Conservation (phyloP, 1,140 invertebrate species). For the Zophobas atratus region DNA sequence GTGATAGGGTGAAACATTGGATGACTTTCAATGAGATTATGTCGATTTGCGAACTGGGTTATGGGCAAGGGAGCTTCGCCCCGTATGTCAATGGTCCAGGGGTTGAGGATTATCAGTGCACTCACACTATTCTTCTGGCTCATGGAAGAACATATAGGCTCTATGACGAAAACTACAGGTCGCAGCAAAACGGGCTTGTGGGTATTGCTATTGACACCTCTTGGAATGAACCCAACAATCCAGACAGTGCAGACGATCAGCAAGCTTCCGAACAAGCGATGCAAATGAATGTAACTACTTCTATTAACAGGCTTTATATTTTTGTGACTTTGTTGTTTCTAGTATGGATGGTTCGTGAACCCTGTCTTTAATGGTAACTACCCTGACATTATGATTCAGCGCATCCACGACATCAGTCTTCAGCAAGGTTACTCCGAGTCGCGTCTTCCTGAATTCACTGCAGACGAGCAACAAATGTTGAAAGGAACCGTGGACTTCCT, state of each 20-base stretch:
- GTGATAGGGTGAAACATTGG: slow-evolving; percentile 71
- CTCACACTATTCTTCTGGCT: slow-evolving; percentile 70
- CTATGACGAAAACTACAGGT: slow-evolving; percentile 70
- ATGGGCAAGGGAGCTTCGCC: slow-evolving; percentile 63
- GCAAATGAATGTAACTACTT: slow-evolving; percentile 21
- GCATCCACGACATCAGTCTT: slow-evolving; percentile 71
- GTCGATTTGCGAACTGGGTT: slow-evolving; percentile 62
- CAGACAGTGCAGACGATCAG: slow-evolving; percentile 17
- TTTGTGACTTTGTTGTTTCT: slow-evolving; percentile 4
- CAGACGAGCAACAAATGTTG: slow-evolving; percentile 73
- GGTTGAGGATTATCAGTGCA: slow-evolving; percentile 72
- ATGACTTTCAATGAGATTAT: slow-evolving; percentile 66
- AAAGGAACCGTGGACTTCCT: slow-evolving; percentile 76
- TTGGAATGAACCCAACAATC: slow-evolving; percentile 51
- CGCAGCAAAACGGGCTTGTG: slow-evolving; percentile 59
- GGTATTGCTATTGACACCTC: slow-evolving; percentile 50
- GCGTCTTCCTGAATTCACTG: slow-evolving; percentile 75
- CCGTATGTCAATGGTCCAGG: slow-evolving; percentile 69
- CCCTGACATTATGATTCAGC: slow-evolving; percentile 73
- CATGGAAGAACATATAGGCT: slow-evolving; percentile 63
- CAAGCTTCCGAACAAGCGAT: slow-evolving; percentile 25
- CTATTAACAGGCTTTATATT: background rate
- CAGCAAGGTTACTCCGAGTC: slow-evolving; percentile 73
- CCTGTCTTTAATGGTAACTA: slow-evolving; percentile 79
- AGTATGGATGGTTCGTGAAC: slow-evolving; percentile 75